Evolutionary conservation across 1,140 invertebrate genomes (phyloP), one percentile per base, ranked within the genome.

Genomic region (Pentalonia nigronervosa): DNA sequence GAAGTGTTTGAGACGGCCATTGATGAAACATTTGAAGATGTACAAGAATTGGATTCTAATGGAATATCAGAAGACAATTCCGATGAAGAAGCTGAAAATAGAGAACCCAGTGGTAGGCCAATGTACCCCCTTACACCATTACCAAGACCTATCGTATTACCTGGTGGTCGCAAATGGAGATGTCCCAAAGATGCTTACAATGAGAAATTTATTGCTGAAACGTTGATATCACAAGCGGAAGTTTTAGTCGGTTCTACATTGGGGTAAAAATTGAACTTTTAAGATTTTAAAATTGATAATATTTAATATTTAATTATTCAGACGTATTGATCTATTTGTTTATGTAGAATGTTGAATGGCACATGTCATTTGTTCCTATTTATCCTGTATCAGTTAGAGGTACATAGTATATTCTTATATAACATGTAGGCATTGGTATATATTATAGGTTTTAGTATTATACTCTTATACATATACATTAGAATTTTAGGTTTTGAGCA

Each of bases 151-250:
- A 94, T 97, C 47, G 96, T 97, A 53, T 95, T 97, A 60, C 97
- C 97, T 8, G 97, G 97, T 81, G 97, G 97, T 23, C 96, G 97
- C 83, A 96, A 96, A 94, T 98, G 97, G 97, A 96, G 96, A 94
- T 96, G 96, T 94, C 97, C 97, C 7, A 96, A 97, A 95, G 97
- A 98, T 95, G 97, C 97, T 93, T 97, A 97, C 95, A 97, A 97
- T 94, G 97, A 98, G 93, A 97, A 97, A 94, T 96, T 97, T 95
- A 97, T 98, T 81, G 96, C 96, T 83, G 97, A 97, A 94, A 97
- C 97, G 8, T 95, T 98, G 93, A 96, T 96, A 92, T 96, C 96
- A 30, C 97, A 97, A 94, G 96, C 97, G 17, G 97, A 98, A 95
- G 96, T 98, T 30, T 97, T 98, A 91, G 96, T 96, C 86, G 97